Conservation (phyloP, 2,888 invertebrate species). For the Tethea ocularis region DNA sequence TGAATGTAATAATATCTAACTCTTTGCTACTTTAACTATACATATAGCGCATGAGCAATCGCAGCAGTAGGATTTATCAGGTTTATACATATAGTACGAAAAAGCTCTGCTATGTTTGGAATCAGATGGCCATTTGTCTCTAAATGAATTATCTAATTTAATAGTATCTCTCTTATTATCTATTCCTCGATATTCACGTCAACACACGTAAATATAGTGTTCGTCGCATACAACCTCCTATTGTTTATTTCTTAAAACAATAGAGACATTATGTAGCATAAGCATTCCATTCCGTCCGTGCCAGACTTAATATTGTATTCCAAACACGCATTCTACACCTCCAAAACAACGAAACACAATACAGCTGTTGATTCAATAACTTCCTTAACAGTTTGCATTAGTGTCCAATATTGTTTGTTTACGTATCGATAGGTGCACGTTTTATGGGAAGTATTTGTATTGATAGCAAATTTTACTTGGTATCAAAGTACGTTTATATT, state of each 20-base stretch:
- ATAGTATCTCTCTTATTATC: background rate
- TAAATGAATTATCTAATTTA: too few relatives aligned
- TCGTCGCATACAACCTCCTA: conserved; percentile 30
- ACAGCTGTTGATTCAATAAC: conserved; percentile 46
- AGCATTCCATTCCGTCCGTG: conserved; percentile 63
- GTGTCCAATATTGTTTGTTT: conserved; percentile 31
- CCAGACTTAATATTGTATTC: conserved; percentile 56
- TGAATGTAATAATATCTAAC: too few relatives aligned
- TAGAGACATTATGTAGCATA: conserved; percentile 47
- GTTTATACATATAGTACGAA: too few relatives aligned
- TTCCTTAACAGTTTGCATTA: conserved; percentile 38
- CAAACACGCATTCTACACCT: conserved; percentile 50
- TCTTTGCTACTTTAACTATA: too few relatives aligned
- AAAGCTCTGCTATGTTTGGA: too few relatives aligned
- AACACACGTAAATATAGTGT: conserved; percentile 26
- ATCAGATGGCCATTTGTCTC: background rate
- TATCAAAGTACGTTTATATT: conserved; percentile 11
- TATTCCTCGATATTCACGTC: conserved; percentile 6
- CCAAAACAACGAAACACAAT: conserved; percentile 49
- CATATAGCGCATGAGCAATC: too few relatives aligned
- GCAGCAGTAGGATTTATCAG: too few relatives aligned
- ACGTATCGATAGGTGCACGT: conserved; percentile 20
- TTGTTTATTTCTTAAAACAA: conserved; percentile 56
- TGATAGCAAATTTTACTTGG: conserved; percentile 26
- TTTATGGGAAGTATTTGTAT: conserved; percentile 14